Evolutionary conservation across 2,888 invertebrate species (phyloP).

Genomic region (Drosophila subsilvestris): DNA sequence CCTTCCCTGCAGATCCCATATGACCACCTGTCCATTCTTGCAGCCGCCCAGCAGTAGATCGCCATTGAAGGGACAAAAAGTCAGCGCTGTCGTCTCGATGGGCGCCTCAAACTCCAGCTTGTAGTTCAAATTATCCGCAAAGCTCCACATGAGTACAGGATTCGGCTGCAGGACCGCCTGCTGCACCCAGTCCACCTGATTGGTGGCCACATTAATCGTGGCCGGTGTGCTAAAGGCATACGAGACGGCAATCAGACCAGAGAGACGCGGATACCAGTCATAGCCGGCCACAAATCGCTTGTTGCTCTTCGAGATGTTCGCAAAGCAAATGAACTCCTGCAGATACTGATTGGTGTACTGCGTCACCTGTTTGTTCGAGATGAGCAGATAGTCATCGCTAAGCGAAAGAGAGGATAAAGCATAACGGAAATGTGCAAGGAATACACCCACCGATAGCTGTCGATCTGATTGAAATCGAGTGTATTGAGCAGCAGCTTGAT

Average conservation of each 20-base stretch:
- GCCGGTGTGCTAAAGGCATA: constrained; percentile 87
- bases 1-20: constrained; percentile 89
- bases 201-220: constrained; percentile 69
- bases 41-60: constrained; percentile 90
- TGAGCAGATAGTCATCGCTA: constrained; percentile 82
- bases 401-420: no score
- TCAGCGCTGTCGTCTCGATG: constrained; percentile 87
- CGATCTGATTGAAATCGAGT: constrained; percentile 84
- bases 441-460: constrained; percentile 82
- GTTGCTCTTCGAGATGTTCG: constrained; percentile 87
- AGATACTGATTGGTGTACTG: constrained; percentile 80
- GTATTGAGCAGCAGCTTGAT: constrained; percentile 79
- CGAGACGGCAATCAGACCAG: constrained; percentile 88
- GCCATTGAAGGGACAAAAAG: constrained; percentile 89
- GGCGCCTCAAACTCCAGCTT: constrained; percentile 89
- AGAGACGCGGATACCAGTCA: constrained; percentile 89
- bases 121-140: constrained; percentile 88
- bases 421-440: no score
- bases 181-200: constrained; percentile 85
- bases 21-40: constrained; percentile 88
- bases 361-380: constrained; percentile 69
- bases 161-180: constrained; percentile 87
- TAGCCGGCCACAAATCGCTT: constrained; percentile 88
- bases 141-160: constrained; percentile 90
- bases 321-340: constrained; percentile 86